phyloP scores from a whole-genome alignment of 2,797 vertebrate species.

The Pampus argenteus region DNA sequence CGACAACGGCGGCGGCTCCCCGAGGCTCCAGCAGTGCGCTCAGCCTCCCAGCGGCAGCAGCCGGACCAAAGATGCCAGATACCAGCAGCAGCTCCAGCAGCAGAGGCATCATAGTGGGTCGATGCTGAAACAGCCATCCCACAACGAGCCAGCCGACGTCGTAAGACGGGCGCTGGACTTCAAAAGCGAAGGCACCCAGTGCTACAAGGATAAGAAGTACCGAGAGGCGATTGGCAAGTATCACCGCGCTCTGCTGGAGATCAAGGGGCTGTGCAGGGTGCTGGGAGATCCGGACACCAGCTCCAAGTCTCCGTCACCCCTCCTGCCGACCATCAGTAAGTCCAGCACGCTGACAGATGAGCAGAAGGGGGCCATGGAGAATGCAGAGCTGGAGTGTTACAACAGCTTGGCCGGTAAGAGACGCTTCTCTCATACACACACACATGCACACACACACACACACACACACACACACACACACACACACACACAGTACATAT shows the following conservation, averaged over 20 bases:
- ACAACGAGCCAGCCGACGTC: slow-evolving; percentile 87
- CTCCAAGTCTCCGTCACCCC: slow-evolving; percentile 76
- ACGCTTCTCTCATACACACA: slow-evolving; percentile 1
- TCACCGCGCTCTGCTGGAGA: slow-evolving; percentile 96
- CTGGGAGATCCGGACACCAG: slow-evolving; percentile 87
- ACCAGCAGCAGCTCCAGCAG: slow-evolving; percentile 77
- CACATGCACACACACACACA: slow-evolving; percentile 18
- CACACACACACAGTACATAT: slow-evolving; percentile 14
- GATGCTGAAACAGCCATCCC: slow-evolving; percentile 78
- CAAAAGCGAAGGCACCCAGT: slow-evolving; percentile 96
- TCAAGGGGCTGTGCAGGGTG: slow-evolving; percentile 92
- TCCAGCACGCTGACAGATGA: slow-evolving; percentile 89
- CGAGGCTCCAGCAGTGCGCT: slow-evolving; percentile 75
- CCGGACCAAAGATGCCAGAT: slow-evolving; percentile 78
- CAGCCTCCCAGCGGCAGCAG: slow-evolving; percentile 71
- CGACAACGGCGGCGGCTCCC: slow-evolving; percentile 68
- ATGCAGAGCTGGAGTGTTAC: slow-evolving; percentile 97
- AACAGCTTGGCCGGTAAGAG: slow-evolving; percentile 95
- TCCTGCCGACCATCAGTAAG: slow-evolving; percentile 78
- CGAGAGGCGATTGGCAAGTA: slow-evolving; percentile 99
- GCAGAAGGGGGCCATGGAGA: slow-evolving; percentile 94
- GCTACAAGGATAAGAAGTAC: slow-evolving; percentile 99
- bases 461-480: slow-evolving; percentile 22
- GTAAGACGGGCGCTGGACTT: slow-evolving; percentile 94
- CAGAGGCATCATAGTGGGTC: slow-evolving; percentile 78